Conservation (phyloP, 1,140 invertebrate genomes). For the Lepidurus packardi region DNA sequence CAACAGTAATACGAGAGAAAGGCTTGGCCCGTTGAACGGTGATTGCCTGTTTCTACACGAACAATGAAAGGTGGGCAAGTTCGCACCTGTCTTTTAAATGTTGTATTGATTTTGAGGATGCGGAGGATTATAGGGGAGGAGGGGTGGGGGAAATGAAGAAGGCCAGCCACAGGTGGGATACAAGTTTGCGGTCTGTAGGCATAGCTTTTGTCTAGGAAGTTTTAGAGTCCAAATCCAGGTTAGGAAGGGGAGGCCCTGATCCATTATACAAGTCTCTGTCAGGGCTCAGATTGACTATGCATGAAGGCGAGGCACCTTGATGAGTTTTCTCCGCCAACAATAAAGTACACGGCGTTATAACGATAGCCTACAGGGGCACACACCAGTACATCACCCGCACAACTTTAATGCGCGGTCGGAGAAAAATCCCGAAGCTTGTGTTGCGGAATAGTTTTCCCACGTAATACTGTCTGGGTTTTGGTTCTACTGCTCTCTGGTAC, state of each 20-base stretch:
- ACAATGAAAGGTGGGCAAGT: not conserved
- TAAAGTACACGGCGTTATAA: constrained; percentile 5
- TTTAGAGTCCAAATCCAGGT: not conserved
- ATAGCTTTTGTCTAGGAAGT: not conserved
- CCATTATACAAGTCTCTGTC: constrained; percentile 14
- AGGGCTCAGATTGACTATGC: constrained; percentile 9
- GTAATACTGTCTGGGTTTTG: too few relatives aligned
- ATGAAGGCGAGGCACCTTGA: not conserved
- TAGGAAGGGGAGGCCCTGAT: constrained; percentile 17
- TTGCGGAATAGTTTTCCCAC: not conserved
- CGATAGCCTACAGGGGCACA: not conserved
- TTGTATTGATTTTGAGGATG: not conserved
- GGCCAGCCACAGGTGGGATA: not conserved
- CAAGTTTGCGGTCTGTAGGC: not conserved
- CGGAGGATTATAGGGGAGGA: not conserved
- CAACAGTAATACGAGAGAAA: too few relatives aligned
- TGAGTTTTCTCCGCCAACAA: constrained; percentile 18
- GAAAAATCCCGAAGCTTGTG: not conserved
- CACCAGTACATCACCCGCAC: not conserved
- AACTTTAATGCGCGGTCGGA: not conserved
- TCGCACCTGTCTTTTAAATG: not conserved
- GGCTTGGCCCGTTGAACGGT: too few relatives aligned
- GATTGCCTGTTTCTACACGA: too few relatives aligned
- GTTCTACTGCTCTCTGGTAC: too few relatives aligned
- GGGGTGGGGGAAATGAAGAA: not conserved